Base-by-base conservation (phyloP, 1,140 invertebrate species). In the Drosophila baimaii region DNA sequence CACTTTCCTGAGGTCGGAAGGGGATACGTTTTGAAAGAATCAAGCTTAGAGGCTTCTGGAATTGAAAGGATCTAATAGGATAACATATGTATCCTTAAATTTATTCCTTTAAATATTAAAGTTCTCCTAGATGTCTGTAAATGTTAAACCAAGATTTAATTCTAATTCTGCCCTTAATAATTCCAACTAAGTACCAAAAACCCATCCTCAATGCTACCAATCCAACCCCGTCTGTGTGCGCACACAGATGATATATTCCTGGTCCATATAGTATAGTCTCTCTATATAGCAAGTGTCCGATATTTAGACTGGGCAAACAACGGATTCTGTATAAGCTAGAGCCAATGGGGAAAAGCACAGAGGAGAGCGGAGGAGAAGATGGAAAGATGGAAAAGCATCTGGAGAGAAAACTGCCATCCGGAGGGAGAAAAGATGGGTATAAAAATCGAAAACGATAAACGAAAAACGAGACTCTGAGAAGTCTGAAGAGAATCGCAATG, bases 401-500 rank as follows among this genome's bases (percentile, higher is more conserved):
- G 41, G 15, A 12, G 29, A 5, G 19, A 41, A 21, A 13, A 47
- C 35, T 58, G 54, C 13, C 31, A 17, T 3, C 25, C n/a, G 27
- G 52, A n/a, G 52, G 37, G 21, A 46, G 56, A 52, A 52, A 52
- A n/a, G n/a, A 52, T 33, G 49, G 27, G 13, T 21, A 44, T 47
- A 17, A 5, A 25, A 27, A 41, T 41, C 23, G 31, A 13, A 31
- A 61, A 59, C 12, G 15, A 31, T 7, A 27, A 47, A 25, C 23
- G n/a, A 49, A 49, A 31, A 66, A 56, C 43, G 31, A 62, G 52
- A 19, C 33, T 51, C 13, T n/a, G n/a, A n/a, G n/a, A n/a, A 5
- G 31, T 15, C 37, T 37, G 19, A 19, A 49, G 21, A 63, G 81
- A 80, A 84, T 85, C 63, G 81, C 81, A 80, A 61, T 70, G 77